Conservation (phyloP, 2,797 vertebrate species). For the Poecilia velifera region DNA sequence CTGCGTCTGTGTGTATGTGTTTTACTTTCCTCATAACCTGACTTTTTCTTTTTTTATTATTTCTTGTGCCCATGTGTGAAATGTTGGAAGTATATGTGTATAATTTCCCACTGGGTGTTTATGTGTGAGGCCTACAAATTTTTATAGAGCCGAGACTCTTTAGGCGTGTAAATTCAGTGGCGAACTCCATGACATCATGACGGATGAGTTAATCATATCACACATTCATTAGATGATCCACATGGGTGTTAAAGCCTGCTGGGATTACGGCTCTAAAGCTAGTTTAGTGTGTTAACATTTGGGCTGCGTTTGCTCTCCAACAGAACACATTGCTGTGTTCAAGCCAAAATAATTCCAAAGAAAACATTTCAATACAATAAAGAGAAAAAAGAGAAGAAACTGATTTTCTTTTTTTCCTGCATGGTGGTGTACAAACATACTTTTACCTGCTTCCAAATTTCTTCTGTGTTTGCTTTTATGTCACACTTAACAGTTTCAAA, state of each 20-base stretch:
- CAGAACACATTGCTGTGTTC: not conserved
- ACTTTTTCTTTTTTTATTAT: constrained; percentile 15
- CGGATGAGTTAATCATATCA: constrained; percentile 75
- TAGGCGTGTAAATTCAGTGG: constrained; percentile 60
- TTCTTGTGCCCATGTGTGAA: constrained; percentile 15
- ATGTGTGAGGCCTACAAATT: constrained; percentile 23
- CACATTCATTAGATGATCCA: constrained; percentile 72
- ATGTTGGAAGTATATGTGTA: constrained; percentile 12
- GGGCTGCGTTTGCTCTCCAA: constrained; percentile 6
- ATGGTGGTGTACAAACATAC: not conserved
- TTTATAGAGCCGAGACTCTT: constrained; percentile 63
- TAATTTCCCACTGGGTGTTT: constrained; percentile 4
- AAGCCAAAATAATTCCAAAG: not conserved
- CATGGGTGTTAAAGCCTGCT: constrained; percentile 43
- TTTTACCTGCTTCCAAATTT: not conserved
- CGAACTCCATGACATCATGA: constrained; percentile 73
- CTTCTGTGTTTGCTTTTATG: not conserved
- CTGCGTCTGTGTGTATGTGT: constrained; percentile 19
- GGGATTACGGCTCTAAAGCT: constrained; percentile 30
- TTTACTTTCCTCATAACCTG: constrained; percentile 14
- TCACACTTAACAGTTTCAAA: not conserved
- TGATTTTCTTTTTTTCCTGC: not conserved
- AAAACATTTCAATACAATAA: not conserved
- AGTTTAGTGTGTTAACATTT: constrained; percentile 15
- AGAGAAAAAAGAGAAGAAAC: not conserved